A percentile compares a stretch with the other conserved stretches of the same genome.
Conservation (phyloP, 1,140 invertebrate species). For the Ruditapes philippinarum region DNA sequence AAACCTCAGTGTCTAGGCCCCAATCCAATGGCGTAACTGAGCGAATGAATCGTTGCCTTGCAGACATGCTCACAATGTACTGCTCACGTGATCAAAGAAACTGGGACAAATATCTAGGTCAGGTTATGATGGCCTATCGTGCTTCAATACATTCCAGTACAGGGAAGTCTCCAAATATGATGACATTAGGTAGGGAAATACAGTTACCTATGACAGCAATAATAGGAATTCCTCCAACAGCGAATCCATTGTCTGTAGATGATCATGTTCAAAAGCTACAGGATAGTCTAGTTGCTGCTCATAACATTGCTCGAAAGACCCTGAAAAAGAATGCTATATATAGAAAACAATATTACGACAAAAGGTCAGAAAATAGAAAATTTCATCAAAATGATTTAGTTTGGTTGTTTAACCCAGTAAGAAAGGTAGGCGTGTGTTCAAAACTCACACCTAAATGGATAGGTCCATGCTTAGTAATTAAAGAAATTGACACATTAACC, state of each 20-base stretch:
- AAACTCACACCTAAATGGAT: conserved; percentile 66
- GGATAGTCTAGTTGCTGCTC: not conserved
- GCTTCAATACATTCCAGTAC: conserved; percentile 60
- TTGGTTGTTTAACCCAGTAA: conserved; percentile 61
- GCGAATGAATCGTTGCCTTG: conserved; percentile 78
- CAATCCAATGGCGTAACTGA: conserved; percentile 74
- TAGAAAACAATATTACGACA: conserved; percentile 31
- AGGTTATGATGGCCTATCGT: conserved; percentile 62
- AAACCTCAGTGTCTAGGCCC: conserved; percentile 36
- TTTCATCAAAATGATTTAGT: conserved; percentile 57
- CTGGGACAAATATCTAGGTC: conserved; percentile 68
- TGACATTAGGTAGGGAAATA: conserved; percentile 68
- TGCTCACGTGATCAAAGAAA: conserved; percentile 33
- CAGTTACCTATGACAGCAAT: conserved; percentile 55
- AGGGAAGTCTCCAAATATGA: conserved; percentile 62
- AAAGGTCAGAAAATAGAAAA: not conserved
- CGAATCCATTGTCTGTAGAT: not conserved
- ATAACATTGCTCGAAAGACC: not conserved
- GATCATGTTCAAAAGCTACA: conserved; percentile 7
- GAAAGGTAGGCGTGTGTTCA: conserved; percentile 59
- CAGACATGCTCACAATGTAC: conserved; percentile 76
- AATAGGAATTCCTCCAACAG: not conserved
- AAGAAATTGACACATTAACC: conserved; percentile 59
- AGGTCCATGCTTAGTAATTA: conserved; percentile 60
- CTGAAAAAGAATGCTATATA: conserved; percentile 40